Evolutionary conservation across 2,797 vertebrate species (phyloP), one percentile per base, ranked within the genome.

Genomic region (Lacerta bilineata): DNA sequence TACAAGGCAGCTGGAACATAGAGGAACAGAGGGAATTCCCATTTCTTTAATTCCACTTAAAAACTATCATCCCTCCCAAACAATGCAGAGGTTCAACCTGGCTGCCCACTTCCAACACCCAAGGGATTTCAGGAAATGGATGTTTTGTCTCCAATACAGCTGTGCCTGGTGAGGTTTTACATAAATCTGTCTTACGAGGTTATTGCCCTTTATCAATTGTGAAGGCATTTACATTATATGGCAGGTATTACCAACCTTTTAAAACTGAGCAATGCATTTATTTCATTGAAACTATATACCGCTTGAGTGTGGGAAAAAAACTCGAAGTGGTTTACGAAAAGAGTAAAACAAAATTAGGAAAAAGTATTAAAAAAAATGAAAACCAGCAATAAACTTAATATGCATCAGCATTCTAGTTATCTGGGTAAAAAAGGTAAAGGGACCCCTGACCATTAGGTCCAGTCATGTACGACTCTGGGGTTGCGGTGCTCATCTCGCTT

Each of bases 201-300:
- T 98, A 97, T 98, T 97, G 95, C 97, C 95, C 97, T 97, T 95
- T 96, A 97, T 98, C 97, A 97, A 97, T 98, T 98, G 95, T 85
- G 96, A 97, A 97, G 97, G 97, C 97, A 98, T 98, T 98, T 98
- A 97, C 97, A 97, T 98, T 98, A 98, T 97, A 97, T 97, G 97
- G 97, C 97, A 29, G 39, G 7, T 8, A 64, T 7, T 18, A 64
- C 20, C 61, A 64, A 18, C 20, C 61, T 23, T 64, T 64, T 64
- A 23, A 55, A 55, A 55, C 15, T 55, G 4, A 55, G 50, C 50
- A 55, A 55, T 55, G 50, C 15, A 55, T 55, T 55, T 55, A 55
- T 55, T 55, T 55, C 50, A 55, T 55, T 55, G 50, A 4, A 55
- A 15, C 50, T 55, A 50, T 50, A 50, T 50, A 50, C 50, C 3